Conservation (phyloP, 2,888 invertebrate genomes). For the Spatulosminthurus flaviceps region DNA sequence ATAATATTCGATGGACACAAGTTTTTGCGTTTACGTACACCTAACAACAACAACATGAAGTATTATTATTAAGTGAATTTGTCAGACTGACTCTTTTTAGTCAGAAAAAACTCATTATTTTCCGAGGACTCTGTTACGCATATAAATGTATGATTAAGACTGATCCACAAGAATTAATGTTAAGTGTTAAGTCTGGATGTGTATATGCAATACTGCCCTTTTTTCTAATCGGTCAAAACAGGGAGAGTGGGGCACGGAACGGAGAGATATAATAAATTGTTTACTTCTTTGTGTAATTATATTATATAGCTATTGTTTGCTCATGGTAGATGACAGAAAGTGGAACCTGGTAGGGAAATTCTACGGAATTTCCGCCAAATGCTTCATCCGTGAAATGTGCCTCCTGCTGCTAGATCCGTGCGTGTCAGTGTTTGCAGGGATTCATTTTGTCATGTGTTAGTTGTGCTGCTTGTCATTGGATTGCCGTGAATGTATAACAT, state of each 20-base stretch:
- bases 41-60: neutral
- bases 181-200: no score
- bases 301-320: no score
- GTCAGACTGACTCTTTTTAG: no score
- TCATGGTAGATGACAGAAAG: neutral
- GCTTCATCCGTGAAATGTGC: neutral
- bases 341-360: neutral
- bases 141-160: no score
- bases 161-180: no score
- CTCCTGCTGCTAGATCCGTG: neutral
- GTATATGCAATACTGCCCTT: no score
- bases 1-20: neutral
- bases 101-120: no score
- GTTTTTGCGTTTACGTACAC: neutral
- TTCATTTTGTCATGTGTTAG: constrained; percentile 15
- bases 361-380: neutral
- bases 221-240: neutral
- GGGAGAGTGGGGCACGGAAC: no score
- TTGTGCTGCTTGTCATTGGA: neutral
- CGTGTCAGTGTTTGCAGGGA: neutral
- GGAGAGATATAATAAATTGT: no score
- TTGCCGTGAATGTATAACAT: neutral
- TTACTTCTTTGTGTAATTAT: no score
- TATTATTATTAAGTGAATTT: neutral
- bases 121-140: no score